Evolutionary conservation across 1,140 invertebrate species (phyloP).

Genomic region (Papilio polytes): DNA sequence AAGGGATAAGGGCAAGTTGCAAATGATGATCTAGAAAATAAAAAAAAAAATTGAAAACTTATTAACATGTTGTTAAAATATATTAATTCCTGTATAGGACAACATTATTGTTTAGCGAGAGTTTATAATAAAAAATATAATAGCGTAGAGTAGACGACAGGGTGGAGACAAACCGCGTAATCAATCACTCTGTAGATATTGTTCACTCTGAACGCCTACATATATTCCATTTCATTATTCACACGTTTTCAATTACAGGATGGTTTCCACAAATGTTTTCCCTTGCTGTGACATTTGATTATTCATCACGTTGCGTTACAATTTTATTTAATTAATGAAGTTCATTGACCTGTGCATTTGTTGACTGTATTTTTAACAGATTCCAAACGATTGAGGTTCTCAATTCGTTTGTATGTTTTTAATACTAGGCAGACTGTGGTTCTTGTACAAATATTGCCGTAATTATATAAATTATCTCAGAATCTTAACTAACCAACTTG

Average conservation of each 20-base stretch:
- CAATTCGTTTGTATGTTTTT: no score
- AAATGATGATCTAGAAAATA: no score
- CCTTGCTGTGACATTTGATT: neutral
- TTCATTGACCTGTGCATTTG: no score
- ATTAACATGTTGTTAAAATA: no score
- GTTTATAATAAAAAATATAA: neutral
- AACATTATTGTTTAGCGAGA: neutral
- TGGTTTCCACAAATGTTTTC: neutral
- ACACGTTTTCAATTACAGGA: conserved; percentile 6
- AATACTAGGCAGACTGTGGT: no score
- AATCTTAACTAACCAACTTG: neutral
- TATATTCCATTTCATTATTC: neutral
- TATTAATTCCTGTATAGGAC: no score
- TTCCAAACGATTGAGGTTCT: no score
- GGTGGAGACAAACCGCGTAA: neutral
- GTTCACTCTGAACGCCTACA: neutral
- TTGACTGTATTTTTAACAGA: no score
- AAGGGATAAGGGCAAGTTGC: no score
- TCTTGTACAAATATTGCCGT: no score
- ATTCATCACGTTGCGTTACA: neutral
- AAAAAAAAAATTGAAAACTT: no score
- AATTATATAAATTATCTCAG: neutral
- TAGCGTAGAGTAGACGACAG: neutral
- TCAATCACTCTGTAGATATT: neutral
- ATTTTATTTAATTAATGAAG: neutral